Evolutionary conservation across 2,888 invertebrate species (phyloP).

Genomic region (Archips xylosteana): DNA sequence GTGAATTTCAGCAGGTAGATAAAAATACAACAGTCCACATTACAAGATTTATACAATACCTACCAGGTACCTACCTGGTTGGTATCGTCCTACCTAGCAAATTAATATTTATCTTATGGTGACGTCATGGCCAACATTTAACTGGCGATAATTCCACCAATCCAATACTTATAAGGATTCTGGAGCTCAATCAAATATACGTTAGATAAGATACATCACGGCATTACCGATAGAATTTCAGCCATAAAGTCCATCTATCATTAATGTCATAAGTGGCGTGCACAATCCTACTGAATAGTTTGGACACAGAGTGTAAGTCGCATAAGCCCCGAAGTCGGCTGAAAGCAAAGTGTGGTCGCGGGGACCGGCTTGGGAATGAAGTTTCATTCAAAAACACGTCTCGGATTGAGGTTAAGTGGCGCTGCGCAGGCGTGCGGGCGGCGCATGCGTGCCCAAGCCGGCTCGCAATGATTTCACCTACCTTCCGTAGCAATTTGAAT

Average conservation of each 20-base stretch:
- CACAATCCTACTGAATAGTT: slow-evolving; percentile 34
- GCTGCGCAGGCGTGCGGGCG: slow-evolving; percentile 73
- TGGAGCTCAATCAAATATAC: not conserved
- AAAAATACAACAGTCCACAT: not conserved
- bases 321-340: slow-evolving; percentile 61
- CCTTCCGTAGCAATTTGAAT: slow-evolving; percentile 70
- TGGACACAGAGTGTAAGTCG: slow-evolving; percentile 46
- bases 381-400: slow-evolving; percentile 84
- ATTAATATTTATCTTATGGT: not conserved
- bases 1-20: too few relatives aligned
- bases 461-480: slow-evolving; percentile 81
- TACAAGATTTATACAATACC: not conserved
- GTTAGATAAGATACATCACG: not conserved
- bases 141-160: not conserved
- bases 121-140: not conserved
- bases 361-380: slow-evolving; percentile 69
- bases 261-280: slow-evolving; percentile 29
- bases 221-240: not conserved
- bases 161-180: not conserved
- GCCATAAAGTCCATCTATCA: slow-evolving; percentile 15
- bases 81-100: not conserved
- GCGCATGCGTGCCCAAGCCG: slow-evolving; percentile 66
- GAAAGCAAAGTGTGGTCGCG: slow-evolving; percentile 71
- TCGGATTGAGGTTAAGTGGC: slow-evolving; percentile 80
- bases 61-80: too few relatives aligned